Evolutionary conservation across 2,113 vertebrate species (phyloP), one percentile per base, ranked within the genome.

Genomic region (Atherinomorus stipes): DNA sequence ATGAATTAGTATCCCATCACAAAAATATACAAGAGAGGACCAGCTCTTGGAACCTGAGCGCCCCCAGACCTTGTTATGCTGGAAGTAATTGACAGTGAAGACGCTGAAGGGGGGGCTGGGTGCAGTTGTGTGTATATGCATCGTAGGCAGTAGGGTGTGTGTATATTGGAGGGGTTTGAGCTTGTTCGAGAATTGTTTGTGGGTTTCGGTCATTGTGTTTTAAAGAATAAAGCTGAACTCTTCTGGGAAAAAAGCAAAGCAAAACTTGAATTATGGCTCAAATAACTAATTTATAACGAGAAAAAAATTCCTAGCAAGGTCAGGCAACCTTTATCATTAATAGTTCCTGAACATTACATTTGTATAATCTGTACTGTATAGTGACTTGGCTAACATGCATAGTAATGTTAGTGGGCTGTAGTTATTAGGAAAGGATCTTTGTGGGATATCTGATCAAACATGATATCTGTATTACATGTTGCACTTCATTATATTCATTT

Each of bases 1-100:
- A 87, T 89, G 91, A 93, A 87, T 93, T 92, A 90, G 85, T 88
- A 91, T 91, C 87, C 88, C 75, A 88, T 92, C 92, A 84, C 89
- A 82, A 90, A 93, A 91, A 93, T 91, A 92, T 93, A 91, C 89
- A 90, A 88, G 87, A 78, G 77, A 81, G 88, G 83, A 85, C 87
- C 80, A 82, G 81, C 82, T 85, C 60, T 86, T 89, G 87, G 84
- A 93, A 89, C 88, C 77, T 53, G 81, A 91, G 89, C 67, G 42
- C 64, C 85, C 73, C 53, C 65, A 89, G 85, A 90, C 87, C 81
- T 82, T 85, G 84, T 90, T 86, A 87, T 90, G 78, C 80, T 88
- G 85, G 81, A 88, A 83, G 86, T 81, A 82, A 88, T 87, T 63
- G 78, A 88, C 75, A 69, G 71, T 68, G 59, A 87, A 75, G 69